These are phyloP conservation scores for Ceraclea dissimilis DNA, from an alignment of 2,888 invertebrate species.

Conservation along the genomic window DNA sequence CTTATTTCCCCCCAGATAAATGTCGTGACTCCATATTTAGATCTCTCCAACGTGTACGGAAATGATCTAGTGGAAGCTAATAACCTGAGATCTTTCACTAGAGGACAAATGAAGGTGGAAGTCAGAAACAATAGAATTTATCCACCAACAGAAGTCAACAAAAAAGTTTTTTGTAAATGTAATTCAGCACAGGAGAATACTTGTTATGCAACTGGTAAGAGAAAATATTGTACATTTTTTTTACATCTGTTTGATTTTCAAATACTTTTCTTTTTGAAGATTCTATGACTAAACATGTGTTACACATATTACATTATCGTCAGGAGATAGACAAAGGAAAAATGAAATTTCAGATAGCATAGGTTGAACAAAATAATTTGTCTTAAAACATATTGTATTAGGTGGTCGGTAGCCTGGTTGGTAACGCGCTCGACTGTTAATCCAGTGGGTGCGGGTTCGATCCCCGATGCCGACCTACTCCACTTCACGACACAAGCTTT, in stretches of 20 bases:
- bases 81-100: slow-evolving; percentile 27
- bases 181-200: background rate
- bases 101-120: slow-evolving; percentile 29
- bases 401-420: too few species aligned
- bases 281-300: too few species aligned
- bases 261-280: slow-evolving; percentile 31
- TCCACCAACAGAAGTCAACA: slow-evolving; percentile 25
- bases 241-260: slow-evolving; percentile 38
- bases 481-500: too few species aligned
- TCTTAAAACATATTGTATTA: too few species aligned
- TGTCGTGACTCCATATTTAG: slow-evolving; percentile 30
- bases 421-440: too few species aligned
- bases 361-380: too few species aligned
- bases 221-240: slow-evolving; percentile 30
- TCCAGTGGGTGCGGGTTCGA: too few species aligned
- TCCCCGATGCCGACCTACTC: too few species aligned
- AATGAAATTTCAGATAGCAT: too few species aligned
- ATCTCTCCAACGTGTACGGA: slow-evolving; percentile 34
- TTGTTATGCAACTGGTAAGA: slow-evolving; percentile 29
- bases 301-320: too few species aligned
- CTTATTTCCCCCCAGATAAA: too few species aligned
- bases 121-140: slow-evolving; percentile 26
- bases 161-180: background rate
- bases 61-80: slow-evolving; percentile 25
- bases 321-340: too few species aligned